Evolutionary conservation across 2,797 vertebrate species (phyloP).

Genomic region (Potorous gilbertii): DNA sequence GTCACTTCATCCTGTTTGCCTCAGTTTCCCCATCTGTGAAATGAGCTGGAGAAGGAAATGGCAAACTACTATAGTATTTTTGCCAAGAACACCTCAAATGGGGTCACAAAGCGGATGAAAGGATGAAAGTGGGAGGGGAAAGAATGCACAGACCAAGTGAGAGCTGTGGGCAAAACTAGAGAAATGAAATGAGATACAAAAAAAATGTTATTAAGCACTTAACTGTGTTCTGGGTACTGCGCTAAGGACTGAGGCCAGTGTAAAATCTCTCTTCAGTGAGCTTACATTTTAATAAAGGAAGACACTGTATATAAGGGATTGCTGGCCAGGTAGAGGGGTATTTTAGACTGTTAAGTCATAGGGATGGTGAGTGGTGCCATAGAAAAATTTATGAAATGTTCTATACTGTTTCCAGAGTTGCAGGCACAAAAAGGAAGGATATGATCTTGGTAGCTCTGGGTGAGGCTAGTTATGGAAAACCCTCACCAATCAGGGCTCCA

Average conservation of each 20-base stretch:
- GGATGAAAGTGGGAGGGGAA: not conserved
- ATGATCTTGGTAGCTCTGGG: not conserved
- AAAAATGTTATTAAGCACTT: not conserved
- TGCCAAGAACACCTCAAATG: not conserved
- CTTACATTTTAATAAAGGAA: not conserved
- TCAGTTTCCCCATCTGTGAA: not conserved
- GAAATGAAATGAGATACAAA: not conserved
- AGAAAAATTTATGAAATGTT: not conserved
- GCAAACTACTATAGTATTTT: not conserved
- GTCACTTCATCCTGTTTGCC: not conserved
- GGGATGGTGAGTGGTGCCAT: not conserved
- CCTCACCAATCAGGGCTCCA: not conserved
- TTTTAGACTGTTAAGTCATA: not conserved
- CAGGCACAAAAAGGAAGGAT: not conserved
- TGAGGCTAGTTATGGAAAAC: not conserved
- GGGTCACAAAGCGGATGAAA: not conserved
- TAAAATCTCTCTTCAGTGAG: not conserved
- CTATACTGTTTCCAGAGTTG: not conserved
- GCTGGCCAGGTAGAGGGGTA: not conserved
- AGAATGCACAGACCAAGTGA: not conserved
- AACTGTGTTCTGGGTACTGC: not conserved
- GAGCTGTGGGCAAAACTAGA: not conserved
- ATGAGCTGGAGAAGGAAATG: not conserved
- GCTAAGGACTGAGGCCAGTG: not conserved
- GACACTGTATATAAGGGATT: not conserved